A percentile compares a stretch with the other conserved stretches of the same genome.
Evolutionary conservation across 2,797 vertebrate genomes (phyloP).

Genomic region (Zalophus californianus): DNA sequence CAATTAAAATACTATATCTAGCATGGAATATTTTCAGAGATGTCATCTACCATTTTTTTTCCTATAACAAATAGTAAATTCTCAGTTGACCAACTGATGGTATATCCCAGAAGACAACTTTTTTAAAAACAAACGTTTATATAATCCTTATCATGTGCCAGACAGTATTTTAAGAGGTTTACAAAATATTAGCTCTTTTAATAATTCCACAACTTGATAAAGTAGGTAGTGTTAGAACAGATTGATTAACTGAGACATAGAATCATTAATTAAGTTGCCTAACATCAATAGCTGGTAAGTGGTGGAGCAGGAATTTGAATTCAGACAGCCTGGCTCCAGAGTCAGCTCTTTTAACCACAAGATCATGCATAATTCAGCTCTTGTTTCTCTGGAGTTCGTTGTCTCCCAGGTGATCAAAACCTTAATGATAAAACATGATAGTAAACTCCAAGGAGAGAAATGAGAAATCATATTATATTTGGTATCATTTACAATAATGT

Average conservation of each 20-base stretch:
- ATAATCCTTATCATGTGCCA: background rate
- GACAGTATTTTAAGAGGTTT: background rate
- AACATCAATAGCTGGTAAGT: slow-evolving; percentile 6
- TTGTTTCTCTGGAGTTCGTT: background rate
- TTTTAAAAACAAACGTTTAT: slow-evolving; percentile 33
- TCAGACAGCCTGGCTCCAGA: background rate
- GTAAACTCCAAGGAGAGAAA: background rate
- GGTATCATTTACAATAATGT: background rate
- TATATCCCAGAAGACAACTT: background rate
- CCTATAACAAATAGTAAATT: slow-evolving; percentile 26
- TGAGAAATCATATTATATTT: slow-evolving; percentile 16
- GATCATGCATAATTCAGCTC: background rate
- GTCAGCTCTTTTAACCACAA: background rate
- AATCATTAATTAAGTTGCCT: slow-evolving; percentile 29
- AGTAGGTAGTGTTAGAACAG: background rate
- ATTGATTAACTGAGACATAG: background rate
- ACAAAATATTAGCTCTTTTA: slow-evolving; percentile 51
- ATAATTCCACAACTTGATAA: background rate
- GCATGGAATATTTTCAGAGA: background rate
- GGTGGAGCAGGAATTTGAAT: background rate
- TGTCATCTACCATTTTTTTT: background rate
- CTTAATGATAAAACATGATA: background rate
- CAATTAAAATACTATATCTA: slow-evolving; percentile 23
- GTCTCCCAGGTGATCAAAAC: background rate
- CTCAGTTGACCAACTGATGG: background rate